Percentiles rank a stretch among this genome's conserved stretches.
phyloP scores from a whole-genome alignment of 2,797 vertebrate genomes.

The Chloroceryle inda region DNA sequence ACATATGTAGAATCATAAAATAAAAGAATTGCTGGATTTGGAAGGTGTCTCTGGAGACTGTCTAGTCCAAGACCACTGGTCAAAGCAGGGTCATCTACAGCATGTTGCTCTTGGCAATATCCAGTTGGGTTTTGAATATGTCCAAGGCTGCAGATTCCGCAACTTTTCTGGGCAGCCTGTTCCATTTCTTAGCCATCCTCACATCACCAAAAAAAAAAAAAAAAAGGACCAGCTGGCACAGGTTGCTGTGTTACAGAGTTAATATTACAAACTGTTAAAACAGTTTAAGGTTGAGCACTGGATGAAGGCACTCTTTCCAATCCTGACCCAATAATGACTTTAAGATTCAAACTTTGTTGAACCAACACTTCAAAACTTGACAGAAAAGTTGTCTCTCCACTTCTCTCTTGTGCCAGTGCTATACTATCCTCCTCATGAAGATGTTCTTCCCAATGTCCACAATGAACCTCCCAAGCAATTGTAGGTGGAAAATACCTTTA shows the following conservation, averaged over 20 bases:
- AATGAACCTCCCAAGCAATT: neutral
- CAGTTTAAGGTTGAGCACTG: neutral
- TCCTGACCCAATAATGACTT: fast-evolving
- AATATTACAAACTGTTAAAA: neutral
- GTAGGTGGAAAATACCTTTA: no score
- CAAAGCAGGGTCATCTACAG: neutral
- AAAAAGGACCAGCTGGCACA: neutral
- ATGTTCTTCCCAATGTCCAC: neutral
- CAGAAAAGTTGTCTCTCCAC: neutral
- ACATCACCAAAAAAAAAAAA: neutral
- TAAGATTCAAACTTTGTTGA: neutral
- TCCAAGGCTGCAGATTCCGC: neutral
- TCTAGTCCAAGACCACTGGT: neutral
- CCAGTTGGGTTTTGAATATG: neutral
- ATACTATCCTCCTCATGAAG: neutral
- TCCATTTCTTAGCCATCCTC: neutral
- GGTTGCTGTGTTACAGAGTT: neutral
- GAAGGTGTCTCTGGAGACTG: neutral
- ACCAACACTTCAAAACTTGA: neutral
- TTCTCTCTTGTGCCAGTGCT: neutral
- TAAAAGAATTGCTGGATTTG: neutral
- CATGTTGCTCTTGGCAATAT: neutral
- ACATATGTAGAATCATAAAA: neutral
- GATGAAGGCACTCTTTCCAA: neutral
- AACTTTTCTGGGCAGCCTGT: neutral